Percentiles rank a stretch among this genome's conserved stretches.
Conservation (phyloP, 2,888 invertebrate genomes). For the Agriopis aurantiaria region DNA sequence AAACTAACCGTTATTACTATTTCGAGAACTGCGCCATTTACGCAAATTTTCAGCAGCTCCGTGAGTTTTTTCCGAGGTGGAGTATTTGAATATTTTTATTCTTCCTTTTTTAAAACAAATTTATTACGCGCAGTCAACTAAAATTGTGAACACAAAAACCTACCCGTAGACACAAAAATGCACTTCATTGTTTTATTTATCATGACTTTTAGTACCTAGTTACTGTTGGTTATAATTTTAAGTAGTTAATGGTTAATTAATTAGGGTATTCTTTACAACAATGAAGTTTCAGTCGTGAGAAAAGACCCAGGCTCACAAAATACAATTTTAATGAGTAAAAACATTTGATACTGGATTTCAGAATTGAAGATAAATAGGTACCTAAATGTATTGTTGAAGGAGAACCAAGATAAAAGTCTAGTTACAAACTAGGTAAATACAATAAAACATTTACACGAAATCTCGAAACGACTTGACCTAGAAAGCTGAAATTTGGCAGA, state of each 20-base stretch:
- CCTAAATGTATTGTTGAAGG: neutral
- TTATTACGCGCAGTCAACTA: no score
- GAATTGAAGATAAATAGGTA: neutral
- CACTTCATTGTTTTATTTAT: no score
- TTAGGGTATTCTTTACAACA: neutral
- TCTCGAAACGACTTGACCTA: neutral
- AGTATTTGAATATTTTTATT: neutral
- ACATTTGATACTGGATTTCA: neutral
- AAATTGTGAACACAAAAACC: no score
- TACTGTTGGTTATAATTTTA: slow-evolving; percentile 1
- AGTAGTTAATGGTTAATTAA: neutral
- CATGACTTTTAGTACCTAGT: neutral
- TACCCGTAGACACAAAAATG: neutral
- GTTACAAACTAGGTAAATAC: no score
- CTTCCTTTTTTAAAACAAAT: neutral
- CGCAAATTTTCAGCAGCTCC: slow-evolving; percentile 15
- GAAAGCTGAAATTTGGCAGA: neutral
- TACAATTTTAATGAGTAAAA: neutral
- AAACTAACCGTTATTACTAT: slow-evolving; percentile 49
- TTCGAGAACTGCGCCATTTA: slow-evolving; percentile 43
- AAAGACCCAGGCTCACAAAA: neutral
- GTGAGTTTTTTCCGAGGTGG: slow-evolving; percentile 12
- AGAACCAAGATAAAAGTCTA: neutral
- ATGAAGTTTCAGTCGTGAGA: slow-evolving; percentile 5
- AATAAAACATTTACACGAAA: no score